These are phyloP conservation scores for Cladopsammia gracilis DNA, from an alignment of 64 coral and sea anemone species.

Conservation along the genomic window DNA sequence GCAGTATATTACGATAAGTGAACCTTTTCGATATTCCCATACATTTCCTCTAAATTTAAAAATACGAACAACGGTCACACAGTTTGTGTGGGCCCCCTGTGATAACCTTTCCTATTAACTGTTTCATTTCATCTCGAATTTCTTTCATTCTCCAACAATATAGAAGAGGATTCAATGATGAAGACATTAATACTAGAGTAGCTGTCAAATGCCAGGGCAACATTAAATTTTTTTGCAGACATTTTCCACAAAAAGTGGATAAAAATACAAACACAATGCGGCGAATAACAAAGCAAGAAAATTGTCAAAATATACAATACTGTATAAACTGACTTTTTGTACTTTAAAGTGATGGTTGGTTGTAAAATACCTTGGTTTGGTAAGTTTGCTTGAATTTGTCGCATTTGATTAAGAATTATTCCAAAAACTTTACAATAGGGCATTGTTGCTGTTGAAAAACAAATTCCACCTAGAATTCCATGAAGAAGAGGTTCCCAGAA, in stretches of 20 bases:
- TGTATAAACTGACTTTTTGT: background rate
- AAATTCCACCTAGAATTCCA: background rate
- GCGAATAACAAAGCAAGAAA: background rate
- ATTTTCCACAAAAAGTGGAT: background rate
- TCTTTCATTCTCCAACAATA: conserved; percentile 14
- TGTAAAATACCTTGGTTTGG: background rate
- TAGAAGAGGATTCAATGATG: background rate
- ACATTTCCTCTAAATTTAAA: too few species aligned
- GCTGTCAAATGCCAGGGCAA: background rate
- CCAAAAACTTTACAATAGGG: background rate
- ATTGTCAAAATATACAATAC: background rate
- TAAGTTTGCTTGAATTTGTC: background rate
- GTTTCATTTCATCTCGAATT: background rate
- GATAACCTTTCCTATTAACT: background rate
- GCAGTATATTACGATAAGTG: too few species aligned
- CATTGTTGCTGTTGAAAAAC: background rate
- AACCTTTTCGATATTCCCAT: too few species aligned
- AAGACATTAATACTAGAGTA: background rate
- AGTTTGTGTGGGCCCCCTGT: too few species aligned
- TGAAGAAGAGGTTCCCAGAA: background rate
- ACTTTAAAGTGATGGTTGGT: background rate
- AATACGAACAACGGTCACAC: too few species aligned
- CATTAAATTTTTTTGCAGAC: background rate
- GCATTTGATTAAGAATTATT: background rate
- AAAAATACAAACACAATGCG: background rate